A percentile compares a stretch with the other conserved stretches of the same genome.
These are phyloP conservation scores for Prionailurus viverrinus DNA, from an alignment of 2,113 vertebrate genomes.

Conservation along the genomic window DNA sequence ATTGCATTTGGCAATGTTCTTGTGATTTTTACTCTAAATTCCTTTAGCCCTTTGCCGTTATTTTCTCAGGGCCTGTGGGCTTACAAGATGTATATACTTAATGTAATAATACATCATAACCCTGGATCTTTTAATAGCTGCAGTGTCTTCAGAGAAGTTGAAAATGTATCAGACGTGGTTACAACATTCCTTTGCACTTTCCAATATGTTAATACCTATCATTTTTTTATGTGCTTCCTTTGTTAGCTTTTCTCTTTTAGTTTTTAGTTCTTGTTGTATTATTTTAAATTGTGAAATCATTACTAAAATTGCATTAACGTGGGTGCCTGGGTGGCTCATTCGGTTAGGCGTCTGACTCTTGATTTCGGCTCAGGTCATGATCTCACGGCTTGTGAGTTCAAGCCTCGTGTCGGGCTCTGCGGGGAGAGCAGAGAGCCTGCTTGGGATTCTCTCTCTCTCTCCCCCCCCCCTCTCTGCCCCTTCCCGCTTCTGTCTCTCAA, in stretches of 20 bases:
- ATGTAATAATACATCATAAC: neutral
- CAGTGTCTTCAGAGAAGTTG: neutral
- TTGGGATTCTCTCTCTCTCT: too few relatives aligned
- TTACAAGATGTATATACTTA: neutral
- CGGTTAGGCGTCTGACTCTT: too few relatives aligned
- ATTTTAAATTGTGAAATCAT: slow-evolving; percentile 39
- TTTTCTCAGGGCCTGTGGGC: neutral
- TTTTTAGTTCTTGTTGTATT: neutral
- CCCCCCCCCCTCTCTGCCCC: too few relatives aligned
- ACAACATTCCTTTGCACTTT: neutral
- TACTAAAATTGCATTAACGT: neutral
- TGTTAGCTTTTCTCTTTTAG: neutral
- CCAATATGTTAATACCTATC: neutral
- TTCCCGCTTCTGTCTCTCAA: too few relatives aligned
- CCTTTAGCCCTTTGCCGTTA: neutral
- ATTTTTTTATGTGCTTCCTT: neutral
- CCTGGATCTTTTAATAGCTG: neutral
- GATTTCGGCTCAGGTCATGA: too few relatives aligned
- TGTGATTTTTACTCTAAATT: slow-evolving; percentile 16
- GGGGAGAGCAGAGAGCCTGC: too few relatives aligned
- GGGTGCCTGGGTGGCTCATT: too few relatives aligned
- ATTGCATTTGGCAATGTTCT: neutral
- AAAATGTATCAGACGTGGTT: neutral
- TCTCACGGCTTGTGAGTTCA: too few relatives aligned
- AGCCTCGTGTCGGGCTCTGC: too few relatives aligned